These are phyloP conservation scores for Dolichomitus sp. DNA, from an alignment of 2,888 invertebrate species.

Conservation along the genomic window DNA sequence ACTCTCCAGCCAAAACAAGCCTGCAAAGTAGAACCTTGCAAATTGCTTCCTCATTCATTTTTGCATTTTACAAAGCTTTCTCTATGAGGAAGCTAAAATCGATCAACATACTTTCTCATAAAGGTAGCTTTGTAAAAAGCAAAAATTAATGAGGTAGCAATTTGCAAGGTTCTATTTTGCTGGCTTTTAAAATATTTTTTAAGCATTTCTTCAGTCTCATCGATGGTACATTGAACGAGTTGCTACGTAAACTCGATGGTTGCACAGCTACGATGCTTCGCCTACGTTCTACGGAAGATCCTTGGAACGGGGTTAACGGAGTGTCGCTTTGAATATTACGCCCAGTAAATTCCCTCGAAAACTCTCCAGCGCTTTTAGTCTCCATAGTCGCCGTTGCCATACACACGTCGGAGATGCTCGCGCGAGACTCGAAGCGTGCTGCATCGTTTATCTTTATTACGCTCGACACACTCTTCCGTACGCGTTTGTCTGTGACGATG, in stretches of 20 bases:
- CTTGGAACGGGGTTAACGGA: slow-evolving; percentile 24
- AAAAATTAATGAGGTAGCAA: too few relatives aligned
- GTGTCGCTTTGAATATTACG: slow-evolving; percentile 15
- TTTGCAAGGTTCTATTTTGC: too few relatives aligned
- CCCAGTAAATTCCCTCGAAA: slow-evolving; percentile 9
- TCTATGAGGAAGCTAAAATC: too few relatives aligned
- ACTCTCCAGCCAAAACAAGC: too few relatives aligned
- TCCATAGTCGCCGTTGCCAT: background rate
- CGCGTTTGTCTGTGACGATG: slow-evolving; percentile 5
- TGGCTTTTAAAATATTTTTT: too few relatives aligned
- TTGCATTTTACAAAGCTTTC: too few relatives aligned
- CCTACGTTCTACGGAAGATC: slow-evolving; percentile 1
- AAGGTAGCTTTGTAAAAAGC: too few relatives aligned
- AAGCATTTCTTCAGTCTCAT: background rate
- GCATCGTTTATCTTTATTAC: slow-evolving; percentile 46
- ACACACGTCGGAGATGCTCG: slow-evolving; percentile 2
- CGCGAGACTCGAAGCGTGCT: slow-evolving; percentile 1
- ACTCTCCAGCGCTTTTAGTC: background rate
- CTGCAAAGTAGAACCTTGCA: too few relatives aligned
- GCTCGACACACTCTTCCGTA: slow-evolving; percentile 2
- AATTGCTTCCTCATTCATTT: too few relatives aligned
- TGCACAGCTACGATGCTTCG: background rate
- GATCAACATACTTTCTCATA: too few relatives aligned
- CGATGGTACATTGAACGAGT: background rate
- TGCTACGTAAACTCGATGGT: background rate